Evolutionary conservation across 2,113 vertebrate species (phyloP), one percentile per base, ranked within the genome.

Genomic region (Siphamia tubifer): DNA sequence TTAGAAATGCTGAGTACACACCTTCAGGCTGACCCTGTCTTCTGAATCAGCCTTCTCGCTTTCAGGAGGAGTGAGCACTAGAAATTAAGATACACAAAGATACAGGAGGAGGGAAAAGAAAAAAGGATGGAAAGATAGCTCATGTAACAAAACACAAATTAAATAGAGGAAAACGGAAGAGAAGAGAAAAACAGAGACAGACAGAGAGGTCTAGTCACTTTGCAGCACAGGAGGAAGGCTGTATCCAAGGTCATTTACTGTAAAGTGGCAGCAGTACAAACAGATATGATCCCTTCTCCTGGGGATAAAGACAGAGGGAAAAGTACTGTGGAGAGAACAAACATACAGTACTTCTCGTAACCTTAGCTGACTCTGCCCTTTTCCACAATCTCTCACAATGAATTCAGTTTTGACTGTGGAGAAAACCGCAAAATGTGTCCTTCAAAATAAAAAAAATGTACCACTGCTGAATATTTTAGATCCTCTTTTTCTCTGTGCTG

Each of bases 21-120:
- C 91, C 88, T 93, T 92, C 66, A 92, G 77, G 42, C 89, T 91
- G 82, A 89, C 81, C 68, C 88, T 85, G 70, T 92, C 90, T 82
- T 92, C 91, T 40, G 88, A 87, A 85, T 90, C 90, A 38, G 88
- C 84, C 82, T 91, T 92, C 83, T 93, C 91, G 20, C 85, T 91
- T 77, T 93, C 90, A 73, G 89, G 79, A 67, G 89, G 90, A 10
- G 88, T 91, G 73, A 90, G 85, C 84, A 89, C 90, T 91, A 70
- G 48, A 83, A 42, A 80, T 39, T 56, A 49, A 35, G 52, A 68
- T 6, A 45, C 25, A 51, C 9, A 53, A 7, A 77, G 15, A 54
- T 15, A 74, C 5, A 32, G 27, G 16, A 13, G 56, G 2, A 28
- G 20, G 5, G 17, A 25, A 55, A 7, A 25, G 25, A 16, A 49